A percentile compares a stretch with the other conserved stretches of the same genome.
phyloP scores from a whole-genome alignment of 2,888 invertebrate species.

The Polylopha cassiicola region DNA sequence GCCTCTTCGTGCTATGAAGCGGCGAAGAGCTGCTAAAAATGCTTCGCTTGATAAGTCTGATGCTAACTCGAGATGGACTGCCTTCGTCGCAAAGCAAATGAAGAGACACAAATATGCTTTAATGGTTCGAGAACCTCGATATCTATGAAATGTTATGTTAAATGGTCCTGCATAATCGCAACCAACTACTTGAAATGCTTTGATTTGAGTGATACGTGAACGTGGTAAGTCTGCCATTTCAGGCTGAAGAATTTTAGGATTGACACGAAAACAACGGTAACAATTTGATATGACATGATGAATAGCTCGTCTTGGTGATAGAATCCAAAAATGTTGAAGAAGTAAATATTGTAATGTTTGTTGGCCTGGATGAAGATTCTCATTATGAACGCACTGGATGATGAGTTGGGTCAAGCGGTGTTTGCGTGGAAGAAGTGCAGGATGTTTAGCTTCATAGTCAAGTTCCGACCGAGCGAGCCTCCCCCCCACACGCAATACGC shows the following conservation, averaged over 20 bases:
- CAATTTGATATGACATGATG: conserved; percentile 15
- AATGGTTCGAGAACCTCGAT: conserved; percentile 8
- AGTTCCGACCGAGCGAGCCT: conserved; percentile 19
- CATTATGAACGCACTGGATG: conserved; percentile 19
- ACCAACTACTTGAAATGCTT: conserved; percentile 19
- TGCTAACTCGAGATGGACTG: conserved; percentile 12
- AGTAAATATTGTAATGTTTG: conserved; percentile 18
- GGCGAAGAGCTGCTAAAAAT: conserved; percentile 16
- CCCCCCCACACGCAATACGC: conserved; percentile 24
- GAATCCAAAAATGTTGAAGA: conserved; percentile 21
- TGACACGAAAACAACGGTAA: conserved; percentile 13
- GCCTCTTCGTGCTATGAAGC: conserved; percentile 16
- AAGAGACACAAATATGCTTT: conserved; percentile 4
- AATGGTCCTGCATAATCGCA: conserved; percentile 22
- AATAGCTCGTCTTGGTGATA: conserved; percentile 20
- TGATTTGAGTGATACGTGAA: conserved; percentile 15
- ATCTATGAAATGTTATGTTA: conserved; percentile 13
- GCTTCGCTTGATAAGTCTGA: conserved; percentile 13
- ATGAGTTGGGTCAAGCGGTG: conserved; percentile 5
- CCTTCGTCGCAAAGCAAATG: conserved; percentile 4
- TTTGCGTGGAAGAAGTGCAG: conserved; percentile 15
- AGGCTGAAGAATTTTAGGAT: conserved; percentile 17
- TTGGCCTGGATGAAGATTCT: conserved; percentile 18
- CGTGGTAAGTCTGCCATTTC: conserved; percentile 22
- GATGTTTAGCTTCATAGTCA: conserved; percentile 21